Base-by-base conservation (phyloP, 2,113 vertebrate species). In the Halcyon malimbica region DNA sequence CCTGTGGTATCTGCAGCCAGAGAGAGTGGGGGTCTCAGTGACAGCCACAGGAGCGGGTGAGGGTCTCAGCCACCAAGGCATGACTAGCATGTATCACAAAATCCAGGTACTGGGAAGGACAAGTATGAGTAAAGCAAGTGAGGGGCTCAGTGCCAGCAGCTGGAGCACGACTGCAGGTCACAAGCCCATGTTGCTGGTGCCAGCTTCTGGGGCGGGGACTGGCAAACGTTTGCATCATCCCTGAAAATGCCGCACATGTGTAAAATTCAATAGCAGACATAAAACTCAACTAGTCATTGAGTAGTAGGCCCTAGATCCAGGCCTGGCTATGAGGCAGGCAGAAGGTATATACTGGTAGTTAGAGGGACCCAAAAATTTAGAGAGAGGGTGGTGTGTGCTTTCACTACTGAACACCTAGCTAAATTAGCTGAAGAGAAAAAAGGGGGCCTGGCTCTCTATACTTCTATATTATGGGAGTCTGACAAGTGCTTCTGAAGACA, bases 1-100 rank as follows among this genome's bases (percentile, higher is more conserved):
- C 20, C 53, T 28, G 19, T 35, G 20, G 15, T 21, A 28, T 39
- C 79, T 62, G 54, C 46, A 83, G 46, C 13, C 5, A 6, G 33
- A 69, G 21, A 57, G 9, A 39, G 24, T 14, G 15, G 24, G 1
- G 29, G 18, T 78, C n/a, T 70, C 21, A 5, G 19, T 42, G 71
- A 11, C 39, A 77, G n/a, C 48, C 25, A 69, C n/a, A 76, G 48
- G 11, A 63, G 20, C 16, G 70, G 35, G 16, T 25, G 14, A 77
- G 31, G 48, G 21, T 19, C 41, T 56, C 35, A 10, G 64, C 50
- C 57, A 77, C 35, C 21, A 63, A 26, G 41, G 29, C 26, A 75
- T 46, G 15, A 44, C 33, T 1, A 1, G 46, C 1, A 1, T 2
- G 11, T n/a, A 60, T 46, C 44, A 8, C 23, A 53, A 75, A 89